Conservation (phyloP, 2,113 vertebrate species). For the Pachyramphus minor region DNA sequence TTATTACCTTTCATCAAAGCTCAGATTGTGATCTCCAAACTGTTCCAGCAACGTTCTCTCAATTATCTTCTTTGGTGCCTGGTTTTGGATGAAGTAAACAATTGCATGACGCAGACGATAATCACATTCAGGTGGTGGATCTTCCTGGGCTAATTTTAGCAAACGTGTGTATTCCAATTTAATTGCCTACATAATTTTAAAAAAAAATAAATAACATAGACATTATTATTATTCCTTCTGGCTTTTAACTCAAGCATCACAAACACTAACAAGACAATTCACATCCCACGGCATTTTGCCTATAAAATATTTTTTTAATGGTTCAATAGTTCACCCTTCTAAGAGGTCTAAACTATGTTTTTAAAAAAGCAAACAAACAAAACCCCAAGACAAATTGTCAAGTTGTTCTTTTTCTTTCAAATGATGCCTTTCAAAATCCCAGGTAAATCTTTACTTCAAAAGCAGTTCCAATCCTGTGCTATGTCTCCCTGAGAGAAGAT, state of each 20-base stretch:
- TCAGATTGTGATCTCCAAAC: conserved; percentile 93
- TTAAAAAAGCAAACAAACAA: neutral
- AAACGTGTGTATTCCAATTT: conserved; percentile 92
- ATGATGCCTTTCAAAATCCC: neutral
- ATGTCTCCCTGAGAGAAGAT: neutral
- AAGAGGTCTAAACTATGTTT: neutral
- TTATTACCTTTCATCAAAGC: conserved; percentile 91
- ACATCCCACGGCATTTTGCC: neutral
- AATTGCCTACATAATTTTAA: conserved; percentile 81
- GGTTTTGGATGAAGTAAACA: conserved; percentile 95
- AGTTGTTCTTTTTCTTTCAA: neutral
- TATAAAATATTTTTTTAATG: neutral
- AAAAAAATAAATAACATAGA: neutral
- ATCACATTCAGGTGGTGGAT: conserved; percentile 87
- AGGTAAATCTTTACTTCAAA: neutral
- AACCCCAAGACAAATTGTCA: neutral
- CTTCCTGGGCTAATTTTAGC: conserved; percentile 90
- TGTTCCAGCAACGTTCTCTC: conserved; percentile 94
- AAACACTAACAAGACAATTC: neutral
- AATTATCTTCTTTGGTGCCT: conserved; percentile 95
- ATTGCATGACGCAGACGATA: conserved; percentile 90
- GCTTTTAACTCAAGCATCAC: neutral
- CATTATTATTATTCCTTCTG: neutral
- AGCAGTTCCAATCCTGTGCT: neutral
- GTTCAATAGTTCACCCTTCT: neutral